Conservation (phyloP, 2,888 invertebrate genomes). For the Acrocyrtus sp. region DNA sequence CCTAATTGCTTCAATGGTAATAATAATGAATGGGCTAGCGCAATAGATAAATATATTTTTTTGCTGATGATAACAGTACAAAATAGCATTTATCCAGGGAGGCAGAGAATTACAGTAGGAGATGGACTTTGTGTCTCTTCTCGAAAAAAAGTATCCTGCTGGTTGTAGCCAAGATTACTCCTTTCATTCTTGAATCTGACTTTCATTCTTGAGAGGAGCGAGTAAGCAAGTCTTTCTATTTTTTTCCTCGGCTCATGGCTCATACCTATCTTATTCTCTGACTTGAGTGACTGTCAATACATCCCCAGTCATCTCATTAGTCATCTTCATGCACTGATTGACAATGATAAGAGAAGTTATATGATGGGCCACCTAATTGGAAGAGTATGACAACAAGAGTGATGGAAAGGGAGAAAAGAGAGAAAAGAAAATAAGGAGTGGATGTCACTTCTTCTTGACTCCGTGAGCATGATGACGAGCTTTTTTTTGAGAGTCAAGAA, state of each 20-base stretch:
- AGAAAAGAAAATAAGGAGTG: too few species aligned
- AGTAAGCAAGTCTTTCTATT: too few species aligned
- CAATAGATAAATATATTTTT: too few species aligned
- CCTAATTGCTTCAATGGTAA: slow-evolving; percentile 9
- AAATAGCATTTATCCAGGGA: slow-evolving; percentile 16
- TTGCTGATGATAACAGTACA: slow-evolving; percentile 5
- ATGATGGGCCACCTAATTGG: slow-evolving; percentile 62
- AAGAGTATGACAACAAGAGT: slow-evolving; percentile 48
- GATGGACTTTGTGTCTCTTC: too few species aligned
- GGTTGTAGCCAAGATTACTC: slow-evolving; percentile 23
- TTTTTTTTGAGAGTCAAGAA: neutral
- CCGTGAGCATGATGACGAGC: neutral
- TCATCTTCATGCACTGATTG: slow-evolving; percentile 60
- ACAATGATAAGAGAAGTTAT: slow-evolving; percentile 57
- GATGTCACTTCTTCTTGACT: too few species aligned
- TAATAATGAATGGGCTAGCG: too few species aligned
- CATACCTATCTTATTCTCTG: too few species aligned
- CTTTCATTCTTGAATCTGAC: neutral
- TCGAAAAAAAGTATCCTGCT: slow-evolving; percentile 31
- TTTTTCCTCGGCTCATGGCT: too few species aligned
- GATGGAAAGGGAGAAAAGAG: slow-evolving; percentile 6
- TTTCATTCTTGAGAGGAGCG: too few species aligned
- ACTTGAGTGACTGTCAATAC: slow-evolving; percentile 52
- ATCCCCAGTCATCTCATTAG: slow-evolving; percentile 59
- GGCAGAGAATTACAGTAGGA: too few species aligned